Base-by-base conservation (phyloP, 2,113 vertebrate species). In the Merops nubicus region DNA sequence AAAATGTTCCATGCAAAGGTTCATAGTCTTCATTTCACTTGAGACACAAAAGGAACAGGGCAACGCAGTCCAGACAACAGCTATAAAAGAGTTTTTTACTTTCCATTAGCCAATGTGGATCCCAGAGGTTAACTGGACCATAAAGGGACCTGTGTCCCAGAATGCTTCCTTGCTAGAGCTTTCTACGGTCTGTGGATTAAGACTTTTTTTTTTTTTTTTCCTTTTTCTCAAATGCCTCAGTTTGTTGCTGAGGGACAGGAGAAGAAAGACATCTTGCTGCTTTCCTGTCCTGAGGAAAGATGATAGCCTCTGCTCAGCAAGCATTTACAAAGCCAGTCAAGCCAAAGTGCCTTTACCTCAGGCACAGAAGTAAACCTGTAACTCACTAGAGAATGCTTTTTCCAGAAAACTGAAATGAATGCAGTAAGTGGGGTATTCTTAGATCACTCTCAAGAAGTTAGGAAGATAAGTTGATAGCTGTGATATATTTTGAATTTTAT, bases 51-150 rank as follows among this genome's bases (percentile, higher is more conserved):
- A 92, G 22, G 60, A 89, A 82, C 48, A 74, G 50, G 56, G 21
- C 45, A 74, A 34, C 36, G 42, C 25, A 54, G 64, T 40, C 56
- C 69, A 89, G 90, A 75, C 56, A 94, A 53, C 64, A 87, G 29
- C 85, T 91, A 17, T 50, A 85, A 94, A 47, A 94, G 56, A 65
- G 93, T 94, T 93, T 91, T 75, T 34, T 89, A 16, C 22, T 88
- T 91, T 87, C 81, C 70, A 75, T 85, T 69, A 91, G 69, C 51
- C 65, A 75, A 9, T 43, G 53, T 90, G 53, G 62, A 88, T 23
- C 62, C 78, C 45, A 48, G 82, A 91, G 74, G 34, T 19, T 69
- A 85, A 73, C 50, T 56, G 36, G 47, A 54, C 78, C 62, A 56
- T 62, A 63, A 91, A 89, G 65, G 72, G 33, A 76, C 54, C 40